Base-by-base conservation (phyloP, 2,888 invertebrate species). In the Neelides folsomi region DNA sequence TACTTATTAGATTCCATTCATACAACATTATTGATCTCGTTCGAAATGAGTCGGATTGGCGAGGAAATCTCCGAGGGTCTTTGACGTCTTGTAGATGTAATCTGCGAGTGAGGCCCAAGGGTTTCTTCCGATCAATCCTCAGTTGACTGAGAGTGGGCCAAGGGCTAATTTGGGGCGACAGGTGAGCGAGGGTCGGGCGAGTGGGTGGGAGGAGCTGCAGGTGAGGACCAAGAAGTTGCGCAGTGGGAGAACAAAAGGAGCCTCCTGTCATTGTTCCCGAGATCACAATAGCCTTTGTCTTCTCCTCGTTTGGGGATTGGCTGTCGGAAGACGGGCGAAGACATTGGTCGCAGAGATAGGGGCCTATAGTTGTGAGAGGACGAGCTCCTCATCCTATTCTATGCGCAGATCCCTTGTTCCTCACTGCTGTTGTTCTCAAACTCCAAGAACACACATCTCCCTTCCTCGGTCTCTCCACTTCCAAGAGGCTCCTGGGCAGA, bases 371-470 rank as follows among this genome's bases (percentile, higher is more conserved):
- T 47, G 43, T 51, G 50, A 43, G 39, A 36, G 40, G 43, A 47
- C 12, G 47, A 15, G 51, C 27, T 38, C 8, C 36, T 27, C 46
- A 44, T 20, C 38, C 49, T 52, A 53, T 51, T 52, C 55, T 51
- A 49, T 56, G 56, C 56, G 56, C 56, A 56, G 56, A 53, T 51
- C 49, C 53, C 51, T 53, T 56, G 53, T 51, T 56, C 49, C 51
- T 53, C 44, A 42, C 48, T 53, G 45, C 46, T 46, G 51, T 56
- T 56, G 56, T 56, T 53, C 46, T 56, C 53, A 7, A 27, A 27
- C 27, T 7, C 27, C 27, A 27, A 27, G 27, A 27, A 27, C 27
- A 27, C 27, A 27, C 27, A 27, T 27, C 27, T 5, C 27, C 27
- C 27, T 27, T 27, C 27, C 4, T 27, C 27, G 27, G 4, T 27